Evolutionary conservation across 1,140 invertebrate genomes (phyloP), one percentile per base, ranked within the genome.

Genomic region (Zaprionus capensis): DNA sequence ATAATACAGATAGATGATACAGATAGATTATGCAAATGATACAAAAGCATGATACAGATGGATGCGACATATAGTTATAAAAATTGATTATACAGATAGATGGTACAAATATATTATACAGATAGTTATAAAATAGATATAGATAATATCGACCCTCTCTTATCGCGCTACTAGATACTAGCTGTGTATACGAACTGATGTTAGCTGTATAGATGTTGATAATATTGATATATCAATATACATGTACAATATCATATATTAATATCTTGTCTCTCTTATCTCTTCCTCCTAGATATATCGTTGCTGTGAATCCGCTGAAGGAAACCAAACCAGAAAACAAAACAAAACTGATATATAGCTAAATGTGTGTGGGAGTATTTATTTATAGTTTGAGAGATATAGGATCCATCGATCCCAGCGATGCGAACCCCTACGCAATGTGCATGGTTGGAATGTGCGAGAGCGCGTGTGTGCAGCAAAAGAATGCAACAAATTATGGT

Each of bases 291-390:
- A 92, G 91, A 92, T 91, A 91, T 92, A 80, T 92, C 91, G 68
- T 81, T 92, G 87, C 91, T 92, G 91, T 92, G 91, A 92, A 91
- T 86, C 76, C 83, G 74, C 76, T 53, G 74, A 76, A 66, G 79
- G 56, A 85, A 88, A 82, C 74, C 72, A 88, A 91, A 86, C 74
- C 71, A 73, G 85, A 90, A 51, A 71, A 65, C 17, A 66, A 61
- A 63, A 71, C 71, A 70, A 67, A 82, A 82, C 80, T 80, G 82
- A 86, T 90, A 85, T 90, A 82, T 90, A 90, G 85, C 86, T 90
- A 91, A 90, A 91, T 90, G 78, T 90, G 75, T 90, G 86, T 90
- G 86, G 86, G 79, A 90, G 87, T 91, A 91, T 90, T 91, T 88
- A 88, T 88, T 90, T 75, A 84, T 87, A 88, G 78, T 80, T 81